Conservation (phyloP, 2,797 vertebrate species). For the Todus mexicanus region DNA sequence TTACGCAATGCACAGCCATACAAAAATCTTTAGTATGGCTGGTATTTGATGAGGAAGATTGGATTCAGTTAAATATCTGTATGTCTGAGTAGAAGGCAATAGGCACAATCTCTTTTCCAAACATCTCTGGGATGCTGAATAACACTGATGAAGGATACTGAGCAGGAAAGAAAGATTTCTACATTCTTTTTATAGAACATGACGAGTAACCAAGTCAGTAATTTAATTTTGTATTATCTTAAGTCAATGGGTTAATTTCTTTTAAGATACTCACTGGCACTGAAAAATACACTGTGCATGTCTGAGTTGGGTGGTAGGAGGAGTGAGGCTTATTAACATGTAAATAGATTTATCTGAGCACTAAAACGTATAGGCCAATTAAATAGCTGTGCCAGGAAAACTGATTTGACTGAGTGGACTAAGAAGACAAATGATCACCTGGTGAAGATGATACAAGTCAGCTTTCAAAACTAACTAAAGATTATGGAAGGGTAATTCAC, state of each 20-base stretch:
- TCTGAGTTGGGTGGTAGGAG: not conserved
- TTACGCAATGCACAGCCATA: not conserved
- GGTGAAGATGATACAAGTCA: not conserved
- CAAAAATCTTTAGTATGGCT: not conserved
- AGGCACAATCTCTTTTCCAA: not conserved
- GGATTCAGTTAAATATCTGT: not conserved
- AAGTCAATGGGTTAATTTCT: not conserved
- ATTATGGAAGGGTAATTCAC: not conserved
- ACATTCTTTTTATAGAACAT: not conserved
- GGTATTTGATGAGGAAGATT: not conserved
- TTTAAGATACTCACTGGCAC: not conserved
- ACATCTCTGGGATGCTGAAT: not conserved
- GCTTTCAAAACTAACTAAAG: not conserved
- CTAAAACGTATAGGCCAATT: conserved; percentile 11
- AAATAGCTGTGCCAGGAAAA: not conserved
- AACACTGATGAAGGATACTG: not conserved
- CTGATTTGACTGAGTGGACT: not conserved
- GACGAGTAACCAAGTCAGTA: not conserved
- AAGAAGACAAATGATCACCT: conserved; percentile 5
- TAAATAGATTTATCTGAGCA: conserved; percentile 14
- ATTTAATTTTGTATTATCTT: not conserved
- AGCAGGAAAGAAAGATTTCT: not conserved
- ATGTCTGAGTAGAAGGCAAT: not conserved
- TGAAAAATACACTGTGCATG: not conserved
- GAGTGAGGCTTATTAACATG: conserved; percentile 1